Evolutionary conservation across 2,797 vertebrate species (phyloP), one percentile per base, ranked within the genome.

Genomic region (Molossus molossus): DNA sequence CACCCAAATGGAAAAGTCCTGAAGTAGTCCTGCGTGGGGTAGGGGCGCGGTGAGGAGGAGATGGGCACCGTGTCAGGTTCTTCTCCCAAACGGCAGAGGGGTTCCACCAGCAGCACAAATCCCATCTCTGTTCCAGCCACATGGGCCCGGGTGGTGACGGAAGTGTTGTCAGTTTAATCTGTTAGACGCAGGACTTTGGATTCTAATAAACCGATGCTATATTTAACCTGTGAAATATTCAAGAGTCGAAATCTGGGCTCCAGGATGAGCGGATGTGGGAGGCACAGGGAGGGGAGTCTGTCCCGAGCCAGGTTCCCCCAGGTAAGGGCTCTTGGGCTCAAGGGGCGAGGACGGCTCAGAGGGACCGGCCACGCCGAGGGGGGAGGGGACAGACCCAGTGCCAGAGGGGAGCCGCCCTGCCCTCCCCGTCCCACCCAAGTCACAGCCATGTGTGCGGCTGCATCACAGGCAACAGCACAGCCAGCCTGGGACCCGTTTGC

Each of bases 91-190:
- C 91, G 69, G 91, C 92, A 94, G 89, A 17, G 89, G 62, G 87
- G 33, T 25, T 27, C 76, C 58, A 0, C 81, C 69, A 53, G 90
- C 93, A 40, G 27, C 80, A 94, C 64, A 69, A 81, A 92, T 88
- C 95, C 96, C 84, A 55, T 75, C 98, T 98, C 95, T 84, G 96
- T 97, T 92, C 96, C 97, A 98, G 97, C 97, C 98, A 97, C 97
- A 97, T 50, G 95, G 97, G 96, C 97, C 97, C 96, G 96, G 94
- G 97, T 96, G 97, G 97, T 97, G 98, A 98, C 95, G 98, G 97
- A 97, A 91, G 97, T 97, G 98, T 98, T 98, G 98, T 98, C 98
- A 98, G 98, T 97, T 95, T 98, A 98, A 98, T 97, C 98, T 98
- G 98, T 97, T 97, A 97, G 96, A 97, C 94, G 97, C 98, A 98